A percentile compares a stretch with the other conserved stretches of the same genome.
phyloP scores from a whole-genome alignment of 1,140 invertebrate genomes.

The Hestina assimilis region DNA sequence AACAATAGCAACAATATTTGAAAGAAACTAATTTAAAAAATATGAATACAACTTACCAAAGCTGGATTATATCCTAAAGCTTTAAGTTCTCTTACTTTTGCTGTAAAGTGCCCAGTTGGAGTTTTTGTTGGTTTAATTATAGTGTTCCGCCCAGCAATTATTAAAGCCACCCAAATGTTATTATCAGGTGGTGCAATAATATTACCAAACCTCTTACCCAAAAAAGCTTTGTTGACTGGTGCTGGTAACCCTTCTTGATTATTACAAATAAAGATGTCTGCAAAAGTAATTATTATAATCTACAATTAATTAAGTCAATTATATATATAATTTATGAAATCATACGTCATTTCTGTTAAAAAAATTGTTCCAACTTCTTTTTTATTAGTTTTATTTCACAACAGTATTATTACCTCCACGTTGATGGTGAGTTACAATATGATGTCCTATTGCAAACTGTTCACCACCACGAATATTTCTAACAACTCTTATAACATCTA shows the following conservation, averaged over 20 bases:
- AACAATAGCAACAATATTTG: no score
- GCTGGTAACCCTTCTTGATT: constrained; percentile 60
- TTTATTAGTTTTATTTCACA: not conserved
- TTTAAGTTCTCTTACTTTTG: constrained; percentile 78
- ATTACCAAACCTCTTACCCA: constrained; percentile 54
- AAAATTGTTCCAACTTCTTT: not conserved
- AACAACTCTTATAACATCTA: constrained; percentile 65
- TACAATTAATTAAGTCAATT: not conserved
- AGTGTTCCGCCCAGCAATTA: constrained; percentile 68
- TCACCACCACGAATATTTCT: constrained; percentile 53
- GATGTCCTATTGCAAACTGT: constrained; percentile 64
- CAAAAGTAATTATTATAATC: no score
- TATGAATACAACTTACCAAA: constrained; percentile 67
- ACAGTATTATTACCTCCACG: constrained; percentile 62
- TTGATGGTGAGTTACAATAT: constrained; percentile 79
- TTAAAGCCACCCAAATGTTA: constrained; percentile 75
- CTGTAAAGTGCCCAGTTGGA: constrained; percentile 64
- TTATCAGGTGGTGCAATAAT: constrained; percentile 65
- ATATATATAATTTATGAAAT: not conserved
- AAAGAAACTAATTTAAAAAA: no score
- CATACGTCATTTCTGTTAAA: not conserved
- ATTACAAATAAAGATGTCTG: constrained; percentile 79
- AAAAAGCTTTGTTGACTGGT: constrained; percentile 51
- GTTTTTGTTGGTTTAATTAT: constrained; percentile 50
- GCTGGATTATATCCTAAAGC: constrained; percentile 79